Conservation (phyloP, 2,888 invertebrate species). For the Meloe dianella region DNA sequence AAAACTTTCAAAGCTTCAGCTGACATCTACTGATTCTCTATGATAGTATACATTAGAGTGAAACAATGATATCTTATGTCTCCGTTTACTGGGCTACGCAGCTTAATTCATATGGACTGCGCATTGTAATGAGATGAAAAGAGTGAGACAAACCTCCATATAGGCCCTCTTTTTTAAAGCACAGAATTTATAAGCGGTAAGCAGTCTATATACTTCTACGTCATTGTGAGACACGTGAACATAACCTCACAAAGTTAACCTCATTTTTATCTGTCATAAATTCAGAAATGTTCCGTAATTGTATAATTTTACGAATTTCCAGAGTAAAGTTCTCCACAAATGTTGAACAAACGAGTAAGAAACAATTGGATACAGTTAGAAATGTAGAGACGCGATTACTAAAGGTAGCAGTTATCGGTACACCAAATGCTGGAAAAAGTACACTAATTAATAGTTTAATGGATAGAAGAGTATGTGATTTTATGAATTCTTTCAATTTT, state of each 20-base stretch:
- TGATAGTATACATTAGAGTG: too few relatives aligned
- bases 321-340: conserved; percentile 18
- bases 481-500: not conserved
- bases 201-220: too few relatives aligned
- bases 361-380: not conserved
- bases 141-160: too few relatives aligned
- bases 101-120: too few relatives aligned
- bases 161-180: too few relatives aligned
- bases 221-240: not conserved
- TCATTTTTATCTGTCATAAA: not conserved
- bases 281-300: conserved; percentile 1
- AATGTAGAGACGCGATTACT: conserved; percentile 57
- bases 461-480: conserved; percentile 70
- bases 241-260: not conserved
- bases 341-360: not conserved
- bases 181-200: too few relatives aligned
- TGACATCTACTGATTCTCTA: too few relatives aligned
- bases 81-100: too few relatives aligned
- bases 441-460: conserved; percentile 89
- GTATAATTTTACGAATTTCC: not conserved
- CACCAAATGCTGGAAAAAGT: conserved; percentile 96
- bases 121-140: too few relatives aligned
- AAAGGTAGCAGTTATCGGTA: conserved; percentile 86
- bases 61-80: too few relatives aligned
- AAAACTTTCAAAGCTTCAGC: too few relatives aligned